Percentiles rank a stretch among this genome's conserved stretches.
These are phyloP conservation scores for Zygaena filipendulae DNA, from an alignment of 2,888 invertebrate species.

Conservation along the genomic window DNA sequence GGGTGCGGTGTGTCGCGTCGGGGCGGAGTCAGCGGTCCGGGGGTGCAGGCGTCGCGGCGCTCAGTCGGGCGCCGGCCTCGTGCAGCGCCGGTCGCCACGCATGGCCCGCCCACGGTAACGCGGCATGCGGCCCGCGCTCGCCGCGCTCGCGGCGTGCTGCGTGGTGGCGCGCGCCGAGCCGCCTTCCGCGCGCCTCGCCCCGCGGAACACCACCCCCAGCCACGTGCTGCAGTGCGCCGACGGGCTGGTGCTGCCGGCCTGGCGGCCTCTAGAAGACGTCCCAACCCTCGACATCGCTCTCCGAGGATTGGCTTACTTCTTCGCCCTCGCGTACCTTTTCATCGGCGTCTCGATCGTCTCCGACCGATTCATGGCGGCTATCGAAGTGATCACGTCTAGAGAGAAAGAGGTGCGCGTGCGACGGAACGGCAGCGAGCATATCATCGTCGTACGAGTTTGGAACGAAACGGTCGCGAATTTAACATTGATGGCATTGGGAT, in stretches of 20 bases:
- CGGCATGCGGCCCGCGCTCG: slow-evolving; percentile 62
- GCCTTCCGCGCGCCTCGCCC: slow-evolving; percentile 40
- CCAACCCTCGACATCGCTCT: slow-evolving; percentile 80
- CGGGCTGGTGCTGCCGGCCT: slow-evolving; percentile 89
- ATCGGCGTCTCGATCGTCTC: slow-evolving; percentile 99
- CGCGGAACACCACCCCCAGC: slow-evolving; percentile 44
- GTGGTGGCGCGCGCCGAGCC: slow-evolving; percentile 52
- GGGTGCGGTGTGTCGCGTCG: slow-evolving; percentile 23
- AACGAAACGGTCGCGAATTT: slow-evolving; percentile 99
- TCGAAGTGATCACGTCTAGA: slow-evolving; percentile 98
- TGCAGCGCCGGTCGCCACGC: slow-evolving; percentile 55
- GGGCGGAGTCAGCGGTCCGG: slow-evolving; percentile 20
- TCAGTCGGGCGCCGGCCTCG: slow-evolving; percentile 64
- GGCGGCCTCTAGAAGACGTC: slow-evolving; percentile 86
- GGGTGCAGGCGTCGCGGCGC: slow-evolving; percentile 34
- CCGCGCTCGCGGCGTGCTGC: slow-evolving; percentile 59
- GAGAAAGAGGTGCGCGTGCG: slow-evolving; percentile 95
- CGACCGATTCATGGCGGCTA: slow-evolving; percentile 99
- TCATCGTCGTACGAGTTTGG: slow-evolving; percentile 95
- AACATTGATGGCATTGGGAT: slow-evolving; percentile 98
- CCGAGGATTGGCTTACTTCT: slow-evolving; percentile 91
- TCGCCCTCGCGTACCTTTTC: slow-evolving; percentile 92
- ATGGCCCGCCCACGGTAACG: slow-evolving; percentile 46
- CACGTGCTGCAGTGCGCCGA: slow-evolving; percentile 74
- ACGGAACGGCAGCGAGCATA: slow-evolving; percentile 89